Evolutionary conservation across 2,888 invertebrate species (phyloP).

Genomic region (Cataglyphis rosenhaueri): DNA sequence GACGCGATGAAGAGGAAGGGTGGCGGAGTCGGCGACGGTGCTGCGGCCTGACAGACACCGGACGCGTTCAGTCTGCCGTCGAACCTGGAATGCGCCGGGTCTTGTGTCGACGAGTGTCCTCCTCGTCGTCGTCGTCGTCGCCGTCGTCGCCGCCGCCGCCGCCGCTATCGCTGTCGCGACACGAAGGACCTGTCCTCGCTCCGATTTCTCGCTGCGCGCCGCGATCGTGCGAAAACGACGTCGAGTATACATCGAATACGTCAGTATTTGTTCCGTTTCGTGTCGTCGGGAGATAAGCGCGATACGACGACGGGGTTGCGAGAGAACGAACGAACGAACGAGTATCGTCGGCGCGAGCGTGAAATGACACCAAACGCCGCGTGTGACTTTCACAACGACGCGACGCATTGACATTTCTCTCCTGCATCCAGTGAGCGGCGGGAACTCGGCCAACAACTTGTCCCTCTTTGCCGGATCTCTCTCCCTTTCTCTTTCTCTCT

Average conservation of each 20-base stretch:
- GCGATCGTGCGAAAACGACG: slow-evolving; percentile 14
- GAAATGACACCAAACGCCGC: slow-evolving; percentile 34
- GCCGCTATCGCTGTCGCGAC: background rate
- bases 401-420: slow-evolving; percentile 64
- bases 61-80: slow-evolving; percentile 83
- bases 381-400: slow-evolving; percentile 57
- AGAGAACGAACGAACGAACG: background rate
- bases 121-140: slow-evolving; percentile 48
- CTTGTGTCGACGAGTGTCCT: slow-evolving; percentile 60
- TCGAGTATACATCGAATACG: background rate
- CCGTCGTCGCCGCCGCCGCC: slow-evolving; percentile 40
- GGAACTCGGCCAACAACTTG: slow-evolving; percentile 66
- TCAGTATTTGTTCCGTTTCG: background rate
- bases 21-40: slow-evolving; percentile 70
- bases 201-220: slow-evolving; percentile 27
- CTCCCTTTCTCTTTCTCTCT: slow-evolving; percentile 9
- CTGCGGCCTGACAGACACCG: slow-evolving; percentile 82
- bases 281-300: background rate
- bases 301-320: background rate
- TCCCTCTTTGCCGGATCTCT: slow-evolving; percentile 10
- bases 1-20: slow-evolving; percentile 45
- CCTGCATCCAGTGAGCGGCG: slow-evolving; percentile 52
- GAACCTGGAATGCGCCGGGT: slow-evolving; percentile 77
- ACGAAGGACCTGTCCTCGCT: slow-evolving; percentile 8
- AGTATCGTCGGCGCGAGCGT: slow-evolving; percentile 15